These are phyloP conservation scores for Dendrocopos noguchii DNA, from an alignment of 2,113 vertebrate species.

Conservation along the genomic window DNA sequence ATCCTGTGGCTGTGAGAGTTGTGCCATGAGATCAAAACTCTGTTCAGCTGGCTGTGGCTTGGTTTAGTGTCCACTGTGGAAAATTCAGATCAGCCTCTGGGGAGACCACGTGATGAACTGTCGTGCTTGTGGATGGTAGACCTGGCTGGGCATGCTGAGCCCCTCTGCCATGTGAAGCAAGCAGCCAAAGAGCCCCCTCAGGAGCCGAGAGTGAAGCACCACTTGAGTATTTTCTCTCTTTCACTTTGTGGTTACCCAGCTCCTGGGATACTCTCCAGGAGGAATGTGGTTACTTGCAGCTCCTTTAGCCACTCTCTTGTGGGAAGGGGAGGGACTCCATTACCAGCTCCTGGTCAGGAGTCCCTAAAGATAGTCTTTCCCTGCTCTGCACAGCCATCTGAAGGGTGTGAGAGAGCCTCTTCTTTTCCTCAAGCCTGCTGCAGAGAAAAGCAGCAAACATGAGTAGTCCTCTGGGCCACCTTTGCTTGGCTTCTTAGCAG, in stretches of 20 bases:
- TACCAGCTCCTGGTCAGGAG: not conserved
- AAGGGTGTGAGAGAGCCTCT: not conserved
- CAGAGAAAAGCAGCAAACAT: not conserved
- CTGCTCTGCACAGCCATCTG: not conserved
- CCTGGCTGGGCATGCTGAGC: not conserved
- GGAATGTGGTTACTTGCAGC: not conserved
- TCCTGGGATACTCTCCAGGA: constrained; percentile 2
- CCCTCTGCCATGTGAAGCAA: not conserved
- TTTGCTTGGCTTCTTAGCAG: not conserved
- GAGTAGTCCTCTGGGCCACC: not conserved
- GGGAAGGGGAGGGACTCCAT: not conserved
- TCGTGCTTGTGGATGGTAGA: not conserved
- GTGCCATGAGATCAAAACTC: not conserved
- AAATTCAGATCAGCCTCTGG: not conserved
- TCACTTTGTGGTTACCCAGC: constrained; percentile 15
- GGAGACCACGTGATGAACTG: not conserved
- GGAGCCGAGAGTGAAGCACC: not conserved
- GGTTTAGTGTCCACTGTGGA: not conserved
- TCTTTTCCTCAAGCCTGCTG: not conserved
- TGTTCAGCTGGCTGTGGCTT: not conserved
- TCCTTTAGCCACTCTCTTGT: not conserved
- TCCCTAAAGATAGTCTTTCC: not conserved
- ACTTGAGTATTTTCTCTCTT: not conserved
- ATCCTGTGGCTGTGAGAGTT: not conserved
- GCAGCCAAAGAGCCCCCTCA: not conserved